Evolutionary conservation across 1,140 invertebrate genomes (phyloP).

Genomic region (Microplitis demolitor): DNA sequence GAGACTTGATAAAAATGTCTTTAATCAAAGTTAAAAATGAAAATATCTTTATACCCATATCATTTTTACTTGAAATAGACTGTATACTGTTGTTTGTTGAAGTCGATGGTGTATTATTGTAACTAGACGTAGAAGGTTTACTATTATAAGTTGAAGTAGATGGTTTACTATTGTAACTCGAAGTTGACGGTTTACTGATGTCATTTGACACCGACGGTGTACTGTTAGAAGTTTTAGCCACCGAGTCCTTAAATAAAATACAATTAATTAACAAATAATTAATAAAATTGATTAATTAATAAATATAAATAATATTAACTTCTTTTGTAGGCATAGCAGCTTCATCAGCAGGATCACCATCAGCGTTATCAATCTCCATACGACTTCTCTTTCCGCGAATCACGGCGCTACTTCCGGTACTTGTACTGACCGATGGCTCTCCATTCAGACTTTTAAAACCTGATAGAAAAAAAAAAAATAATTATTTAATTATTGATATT

Average conservation of each 20-base stretch:
- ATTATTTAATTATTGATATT: neutral
- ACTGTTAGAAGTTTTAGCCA: slow-evolving; percentile 5
- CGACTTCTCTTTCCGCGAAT: slow-evolving; percentile 46
- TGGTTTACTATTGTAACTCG: neutral
- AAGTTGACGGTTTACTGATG: neutral
- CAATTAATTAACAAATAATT: neutral
- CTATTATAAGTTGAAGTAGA: neutral
- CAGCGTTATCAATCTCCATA: slow-evolving; percentile 48
- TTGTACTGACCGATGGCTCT: neutral
- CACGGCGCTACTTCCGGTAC: neutral
- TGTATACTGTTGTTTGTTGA: too few relatives aligned
- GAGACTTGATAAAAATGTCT: too few relatives aligned
- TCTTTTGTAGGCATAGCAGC: slow-evolving; percentile 15
- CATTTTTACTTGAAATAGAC: slow-evolving; percentile 24
- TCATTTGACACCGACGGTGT: neutral
- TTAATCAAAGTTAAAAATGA: too few relatives aligned
- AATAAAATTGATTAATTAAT: neutral
- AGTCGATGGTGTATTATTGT: too few relatives aligned
- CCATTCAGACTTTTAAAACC: slow-evolving; percentile 17
- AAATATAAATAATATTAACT: neutral
- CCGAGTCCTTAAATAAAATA: slow-evolving; percentile 9
- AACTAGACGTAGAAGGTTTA: too few relatives aligned
- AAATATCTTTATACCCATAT: slow-evolving; percentile 18
- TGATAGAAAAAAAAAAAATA: neutral
- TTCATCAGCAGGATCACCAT: slow-evolving; percentile 19